Base-by-base conservation (phyloP, 1,140 invertebrate species). In the Spodoptera litura region DNA sequence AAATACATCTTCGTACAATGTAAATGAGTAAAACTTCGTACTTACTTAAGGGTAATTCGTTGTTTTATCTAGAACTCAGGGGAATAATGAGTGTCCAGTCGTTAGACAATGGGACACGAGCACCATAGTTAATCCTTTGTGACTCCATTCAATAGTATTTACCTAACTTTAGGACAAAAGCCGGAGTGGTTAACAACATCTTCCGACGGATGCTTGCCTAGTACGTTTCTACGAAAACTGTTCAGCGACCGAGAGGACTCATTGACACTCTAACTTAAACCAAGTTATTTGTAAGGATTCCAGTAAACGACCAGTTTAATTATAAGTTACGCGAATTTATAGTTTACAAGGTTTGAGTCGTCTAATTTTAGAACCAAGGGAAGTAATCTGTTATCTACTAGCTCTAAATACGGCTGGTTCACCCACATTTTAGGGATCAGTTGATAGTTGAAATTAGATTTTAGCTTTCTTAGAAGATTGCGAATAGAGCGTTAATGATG, bases 41-140 rank as follows among this genome's bases (percentile, higher is more conserved):
- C 27, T 0, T 51, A 61, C 27, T 4, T 51, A 25, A 25, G 49
- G 27, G 20, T 68, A 68, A 52, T 52, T 68, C 35, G 11, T 12
- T 68, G 49, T 52, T 52, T 51, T 68, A 49, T 27, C 9, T 10
- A 11, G 10, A 51, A 12, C 49, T n/a, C 27, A 6, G 25, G 25
- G 27, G 4, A 31, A 53, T 70, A 70, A 70, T 70, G 62, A 64
- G 62, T 44, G 62, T 4, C 38, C 12, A 70, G 25, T 15, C 51
- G 51, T 6, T 6, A 70, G 66, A 55, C 51, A n/a, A 35, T 70
- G 20, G 49, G 8, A 25, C 15, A 51, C 44, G 51, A 35, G 49
- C 51, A 55, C 66, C 27, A 52, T 13, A 27, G 12, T 52, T 44
- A 52, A 27, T 20, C 44, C 25, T 52, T 52, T 68, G 64, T 68